These are phyloP conservation scores for Nestor notabilis DNA, from an alignment of 2,113 vertebrate genomes.

Conservation along the genomic window DNA sequence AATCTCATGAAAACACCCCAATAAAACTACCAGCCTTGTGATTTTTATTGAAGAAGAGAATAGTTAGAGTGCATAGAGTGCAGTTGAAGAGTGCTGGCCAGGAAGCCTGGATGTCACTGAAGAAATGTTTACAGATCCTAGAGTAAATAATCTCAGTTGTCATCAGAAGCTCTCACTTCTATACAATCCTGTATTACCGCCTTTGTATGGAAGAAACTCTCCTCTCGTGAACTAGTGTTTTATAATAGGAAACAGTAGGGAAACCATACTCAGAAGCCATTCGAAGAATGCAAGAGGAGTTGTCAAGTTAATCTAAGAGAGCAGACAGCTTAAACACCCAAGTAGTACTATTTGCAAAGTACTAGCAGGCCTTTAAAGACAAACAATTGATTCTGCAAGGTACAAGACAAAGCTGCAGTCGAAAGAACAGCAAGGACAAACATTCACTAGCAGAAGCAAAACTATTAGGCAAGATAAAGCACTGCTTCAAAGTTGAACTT, in stretches of 20 bases:
- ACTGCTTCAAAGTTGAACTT: not conserved
- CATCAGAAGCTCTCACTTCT: not conserved
- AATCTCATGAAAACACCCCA: not conserved
- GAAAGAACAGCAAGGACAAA: not conserved
- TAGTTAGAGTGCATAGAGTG: not conserved
- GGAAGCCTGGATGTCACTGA: not conserved
- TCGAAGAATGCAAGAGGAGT: not conserved
- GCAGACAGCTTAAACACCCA: not conserved
- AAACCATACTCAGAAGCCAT: not conserved
- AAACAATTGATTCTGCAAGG: not conserved
- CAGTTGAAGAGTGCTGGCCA: not conserved
- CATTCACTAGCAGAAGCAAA: not conserved
- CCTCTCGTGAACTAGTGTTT: not conserved
- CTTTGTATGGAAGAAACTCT: not conserved
- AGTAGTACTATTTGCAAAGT: not conserved
- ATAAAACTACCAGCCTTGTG: not conserved
- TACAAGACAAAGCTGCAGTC: not conserved
- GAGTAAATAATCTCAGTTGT: not conserved
- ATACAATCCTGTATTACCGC: fast-evolving
- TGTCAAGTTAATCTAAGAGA: not conserved
- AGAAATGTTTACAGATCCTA: not conserved
- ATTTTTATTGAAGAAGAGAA: not conserved
- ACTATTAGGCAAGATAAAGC: not conserved
- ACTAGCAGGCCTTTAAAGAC: not conserved
- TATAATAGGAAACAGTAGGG: not conserved